Base-by-base conservation (phyloP, 2,797 vertebrate genomes). In the Semotilus atromaculatus region DNA sequence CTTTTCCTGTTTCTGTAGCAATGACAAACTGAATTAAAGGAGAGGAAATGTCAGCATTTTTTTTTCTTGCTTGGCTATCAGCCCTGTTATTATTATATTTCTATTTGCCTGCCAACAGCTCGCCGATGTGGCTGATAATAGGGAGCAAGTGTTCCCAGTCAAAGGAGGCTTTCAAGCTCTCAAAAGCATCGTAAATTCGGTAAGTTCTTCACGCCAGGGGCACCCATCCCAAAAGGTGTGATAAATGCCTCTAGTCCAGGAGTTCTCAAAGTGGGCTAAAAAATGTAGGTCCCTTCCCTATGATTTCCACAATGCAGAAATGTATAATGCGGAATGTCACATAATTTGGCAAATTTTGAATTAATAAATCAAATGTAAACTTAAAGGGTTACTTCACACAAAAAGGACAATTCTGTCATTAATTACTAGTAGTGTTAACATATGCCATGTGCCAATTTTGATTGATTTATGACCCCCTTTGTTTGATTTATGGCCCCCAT, bases 161-260 rank as follows among this genome's bases (percentile, higher is more conserved):
- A 96, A 95, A 92, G 98, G 97, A 93, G 98, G 98, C 93, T 99
- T 99, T 95, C 95, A 97, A 67, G 97, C 97, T n/a, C 97, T 99
- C 89, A 97, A 96, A 92, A 96, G 97, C 91, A 98, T 99, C 75
- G 95, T 99, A 89, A 98, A 98, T 91, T 99, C 97, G 38, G 97
- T 99, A 92, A 97, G 98, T 97, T 93, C 64, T 34, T 19, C 34
- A 58, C 58, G 38, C 40, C 31, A 60, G 23, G 26, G 18, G 7
- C 29, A 3, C 19, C 14, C 68, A 26, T 82, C 18, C 29, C 40
- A 62, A 79, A 36, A 62, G 14, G 13, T 60, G 3, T 76, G 9
- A 38, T n/a, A 43, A 10, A 68, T 29, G 19, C 23, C 64, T 36
- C 8, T 31, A 64, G 29, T 31, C 29, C 29, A 64, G 7, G 14